Base-by-base conservation (phyloP, 2,113 vertebrate species). In the Alaudala cheleensis region DNA sequence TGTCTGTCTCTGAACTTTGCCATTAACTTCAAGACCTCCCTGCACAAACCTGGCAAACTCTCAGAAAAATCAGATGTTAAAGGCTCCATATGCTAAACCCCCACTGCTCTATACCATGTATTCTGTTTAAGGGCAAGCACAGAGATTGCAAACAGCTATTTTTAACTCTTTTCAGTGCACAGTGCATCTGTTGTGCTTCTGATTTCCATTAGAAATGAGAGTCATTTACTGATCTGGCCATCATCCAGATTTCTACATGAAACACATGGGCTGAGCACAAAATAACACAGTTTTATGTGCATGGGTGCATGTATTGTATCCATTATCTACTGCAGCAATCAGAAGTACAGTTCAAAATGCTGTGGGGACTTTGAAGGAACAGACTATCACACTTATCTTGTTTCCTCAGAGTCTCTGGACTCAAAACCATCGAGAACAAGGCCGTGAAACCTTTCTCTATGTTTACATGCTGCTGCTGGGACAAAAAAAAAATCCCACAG, bases 141-240 rank as follows among this genome's bases (percentile, higher is more conserved):
- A 45, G 67, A 93, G 71, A 93, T 60, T 49, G 85, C 88, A 90
- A 96, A 82, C 57, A 71, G 86, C 92, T 96, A 95, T 97, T 96
- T 96, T 97, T 92, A 96, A 96, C 97, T 95, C 91, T 96, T 94
- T 95, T 92, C 92, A 80, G 64, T 53, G 86, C 69, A 94, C 54
- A 89, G 89, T 95, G 77, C 97, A 97, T 97, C 96, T 97, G 97
- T 25, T 96, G 88, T 80, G 82, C 7, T 95, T 95, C 86, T 90
- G 67, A 86, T 92, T 92, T 78, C 93, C 94, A 92, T 90, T 92
- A 89, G 89, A 94, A 89, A 89, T 77, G 88, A 92, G 89, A 95
- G 79, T 78, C 60, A 92, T 95, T 97, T 92, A 97, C 89, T 66
- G 86, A 94, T 96, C 86, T 97, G 97, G 97, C 93, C 16, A 2